Percentiles rank a stretch among this genome's conserved stretches.
Evolutionary conservation across 2,113 vertebrate species (phyloP).

Genomic region (Thomomys bottae): DNA sequence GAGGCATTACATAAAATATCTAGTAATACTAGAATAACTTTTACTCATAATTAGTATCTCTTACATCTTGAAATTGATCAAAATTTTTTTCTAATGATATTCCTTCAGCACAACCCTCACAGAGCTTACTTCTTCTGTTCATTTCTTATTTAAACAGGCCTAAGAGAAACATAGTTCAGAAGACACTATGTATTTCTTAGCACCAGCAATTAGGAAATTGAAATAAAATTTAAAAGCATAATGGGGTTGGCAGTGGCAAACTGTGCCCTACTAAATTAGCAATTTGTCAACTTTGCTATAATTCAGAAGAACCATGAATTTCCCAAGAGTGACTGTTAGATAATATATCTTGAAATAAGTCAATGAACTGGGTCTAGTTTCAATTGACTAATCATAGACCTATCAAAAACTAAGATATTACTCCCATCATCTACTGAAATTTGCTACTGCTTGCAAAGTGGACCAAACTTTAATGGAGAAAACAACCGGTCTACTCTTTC

Average conservation of each 20-base stretch:
- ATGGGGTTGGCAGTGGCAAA: constrained; percentile 28
- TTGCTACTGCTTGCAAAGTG: constrained; percentile 61
- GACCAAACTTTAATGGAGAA: constrained; percentile 75
- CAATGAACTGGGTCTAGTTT: constrained; percentile 40
- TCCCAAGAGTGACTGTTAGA: constrained; percentile 19
- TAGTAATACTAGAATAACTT: constrained; percentile 34
- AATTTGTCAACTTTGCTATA: constrained; percentile 41
- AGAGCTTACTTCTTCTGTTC: constrained; percentile 12
- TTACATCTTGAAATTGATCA: constrained; percentile 17
- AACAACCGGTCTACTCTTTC: constrained; percentile 71
- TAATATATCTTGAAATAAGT: constrained; percentile 47
- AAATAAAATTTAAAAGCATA: constrained; percentile 59
- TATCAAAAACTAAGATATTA: constrained; percentile 39
- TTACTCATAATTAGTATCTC: neutral
- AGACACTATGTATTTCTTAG: constrained; percentile 44
- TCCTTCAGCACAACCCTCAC: neutral
- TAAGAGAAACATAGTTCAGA: constrained; percentile 42
- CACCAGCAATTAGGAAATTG: constrained; percentile 41
- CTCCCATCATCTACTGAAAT: constrained; percentile 29
- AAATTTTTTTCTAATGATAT: constrained; percentile 43
- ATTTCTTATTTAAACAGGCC: constrained; percentile 49
- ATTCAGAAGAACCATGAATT: constrained; percentile 47
- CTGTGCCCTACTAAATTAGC: constrained; percentile 25
- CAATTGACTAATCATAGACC: constrained; percentile 28
- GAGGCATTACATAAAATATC: neutral